phyloP scores from a whole-genome alignment of 35 echinoderm and acorn worm genomes.

The Patiria miniata region DNA sequence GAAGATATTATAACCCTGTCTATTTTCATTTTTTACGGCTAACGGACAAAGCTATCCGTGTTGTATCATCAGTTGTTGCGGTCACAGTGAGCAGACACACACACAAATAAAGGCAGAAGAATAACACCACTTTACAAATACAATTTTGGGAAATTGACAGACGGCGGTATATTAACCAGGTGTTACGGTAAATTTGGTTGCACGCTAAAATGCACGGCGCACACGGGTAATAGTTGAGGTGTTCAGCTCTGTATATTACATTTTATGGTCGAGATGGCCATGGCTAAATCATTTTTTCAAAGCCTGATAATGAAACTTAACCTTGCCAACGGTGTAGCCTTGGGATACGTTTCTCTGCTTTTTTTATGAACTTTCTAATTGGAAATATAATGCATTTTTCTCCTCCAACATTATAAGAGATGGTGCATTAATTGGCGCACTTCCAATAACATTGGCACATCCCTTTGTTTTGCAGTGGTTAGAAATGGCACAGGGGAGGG shows the following conservation, averaged over 20 bases:
- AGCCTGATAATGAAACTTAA: neutral
- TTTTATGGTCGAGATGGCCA: neutral
- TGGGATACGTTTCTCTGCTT: neutral
- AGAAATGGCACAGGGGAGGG: too few relatives aligned
- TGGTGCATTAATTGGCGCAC: too few relatives aligned
- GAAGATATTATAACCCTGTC: constrained; percentile 5
- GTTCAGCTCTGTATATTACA: neutral
- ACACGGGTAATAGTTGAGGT: constrained; percentile 1
- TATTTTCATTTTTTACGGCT: constrained; percentile 26
- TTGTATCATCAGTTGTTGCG: too few relatives aligned
- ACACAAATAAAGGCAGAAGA: too few relatives aligned
- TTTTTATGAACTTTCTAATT: neutral
- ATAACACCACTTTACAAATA: too few relatives aligned
- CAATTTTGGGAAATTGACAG: too few relatives aligned
- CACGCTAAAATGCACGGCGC: neutral
- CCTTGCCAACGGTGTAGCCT: constrained; percentile 15
- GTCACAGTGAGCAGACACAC: too few relatives aligned
- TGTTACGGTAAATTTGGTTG: neutral
- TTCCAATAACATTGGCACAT: too few relatives aligned
- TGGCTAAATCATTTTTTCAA: neutral
- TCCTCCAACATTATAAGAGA: too few relatives aligned
- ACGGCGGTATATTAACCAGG: too few relatives aligned
- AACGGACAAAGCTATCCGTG: neutral
- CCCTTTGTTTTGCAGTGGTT: too few relatives aligned
- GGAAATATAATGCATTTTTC: neutral